phyloP scores from a whole-genome alignment of 1,140 invertebrate species.

The Microplitis mediator region DNA sequence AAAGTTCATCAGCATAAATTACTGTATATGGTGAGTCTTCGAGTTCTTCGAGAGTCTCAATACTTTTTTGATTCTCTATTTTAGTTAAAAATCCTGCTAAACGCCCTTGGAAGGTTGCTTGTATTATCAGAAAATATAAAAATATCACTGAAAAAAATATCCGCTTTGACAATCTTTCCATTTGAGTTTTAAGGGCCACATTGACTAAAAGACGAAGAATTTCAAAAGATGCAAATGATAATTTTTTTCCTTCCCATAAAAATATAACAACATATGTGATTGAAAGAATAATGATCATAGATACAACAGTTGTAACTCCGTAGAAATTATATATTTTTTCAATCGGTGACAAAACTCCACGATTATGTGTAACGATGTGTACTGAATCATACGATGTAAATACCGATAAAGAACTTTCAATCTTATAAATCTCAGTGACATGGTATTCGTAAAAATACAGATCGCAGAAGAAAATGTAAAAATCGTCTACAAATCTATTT shows the following conservation, averaged over 20 bases:
- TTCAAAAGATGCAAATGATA: not conserved
- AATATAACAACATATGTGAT: not conserved
- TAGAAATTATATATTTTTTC: not conserved
- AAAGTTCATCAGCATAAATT: not conserved
- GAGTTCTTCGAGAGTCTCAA: not conserved
- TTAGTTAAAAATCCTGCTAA: not conserved
- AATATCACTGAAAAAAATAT: constrained; percentile 3
- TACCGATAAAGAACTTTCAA: too few relatives aligned
- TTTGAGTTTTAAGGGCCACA: not conserved
- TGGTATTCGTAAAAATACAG: too few relatives aligned
- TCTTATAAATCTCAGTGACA: too few relatives aligned
- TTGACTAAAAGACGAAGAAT: not conserved
- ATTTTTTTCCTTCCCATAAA: not conserved
- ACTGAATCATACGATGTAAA: too few relatives aligned
- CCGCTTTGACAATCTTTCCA: not conserved
- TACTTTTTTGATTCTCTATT: not conserved
- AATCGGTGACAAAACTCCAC: not conserved
- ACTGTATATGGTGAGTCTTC: not conserved
- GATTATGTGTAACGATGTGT: not conserved
- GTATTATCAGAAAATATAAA: not conserved
- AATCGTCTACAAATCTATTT: too few relatives aligned
- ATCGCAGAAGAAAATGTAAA: too few relatives aligned
- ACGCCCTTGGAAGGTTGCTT: not conserved
- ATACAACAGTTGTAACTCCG: not conserved
- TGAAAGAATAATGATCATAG: not conserved